Conservation (phyloP, 2,113 vertebrate species). For the Oriolus oriolus region DNA sequence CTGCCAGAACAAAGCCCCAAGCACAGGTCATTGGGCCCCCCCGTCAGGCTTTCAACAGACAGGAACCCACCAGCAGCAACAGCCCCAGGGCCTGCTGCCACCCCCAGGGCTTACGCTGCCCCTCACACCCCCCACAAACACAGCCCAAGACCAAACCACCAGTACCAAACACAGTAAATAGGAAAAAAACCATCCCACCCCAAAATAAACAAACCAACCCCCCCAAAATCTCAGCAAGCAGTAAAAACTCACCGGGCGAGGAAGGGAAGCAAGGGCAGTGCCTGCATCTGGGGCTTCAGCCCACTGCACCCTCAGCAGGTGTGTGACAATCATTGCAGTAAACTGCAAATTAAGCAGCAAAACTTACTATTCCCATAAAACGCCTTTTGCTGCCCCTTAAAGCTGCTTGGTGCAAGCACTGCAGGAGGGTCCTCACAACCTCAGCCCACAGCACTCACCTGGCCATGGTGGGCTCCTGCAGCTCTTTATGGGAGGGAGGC, state of each 20-base stretch:
- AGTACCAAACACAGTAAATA: background rate
- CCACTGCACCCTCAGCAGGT: background rate
- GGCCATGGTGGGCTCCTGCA: rapidly evolving
- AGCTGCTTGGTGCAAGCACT: background rate
- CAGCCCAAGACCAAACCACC: background rate
- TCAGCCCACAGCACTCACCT: background rate
- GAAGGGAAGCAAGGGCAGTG: background rate
- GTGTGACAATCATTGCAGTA: background rate
- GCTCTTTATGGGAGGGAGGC: background rate
- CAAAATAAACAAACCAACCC: rapidly evolving
- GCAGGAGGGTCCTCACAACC: background rate
- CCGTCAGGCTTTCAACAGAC: background rate
- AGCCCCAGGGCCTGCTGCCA: background rate
- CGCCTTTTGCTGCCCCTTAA: background rate
- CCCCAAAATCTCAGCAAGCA: background rate
- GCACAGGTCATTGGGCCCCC: rapidly evolving
- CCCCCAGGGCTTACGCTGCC: rapidly evolving
- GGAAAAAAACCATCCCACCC: rapidly evolving
- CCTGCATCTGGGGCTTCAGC: too few species aligned
- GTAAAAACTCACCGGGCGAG: background rate
- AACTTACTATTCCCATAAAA: background rate
- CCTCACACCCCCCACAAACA: too few species aligned
- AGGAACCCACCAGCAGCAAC: rapidly evolving
- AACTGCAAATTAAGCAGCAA: background rate
- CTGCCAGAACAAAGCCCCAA: background rate